These are phyloP conservation scores for Eupithecia centaureata DNA, from an alignment of 2,888 invertebrate genomes.

Conservation along the genomic window DNA sequence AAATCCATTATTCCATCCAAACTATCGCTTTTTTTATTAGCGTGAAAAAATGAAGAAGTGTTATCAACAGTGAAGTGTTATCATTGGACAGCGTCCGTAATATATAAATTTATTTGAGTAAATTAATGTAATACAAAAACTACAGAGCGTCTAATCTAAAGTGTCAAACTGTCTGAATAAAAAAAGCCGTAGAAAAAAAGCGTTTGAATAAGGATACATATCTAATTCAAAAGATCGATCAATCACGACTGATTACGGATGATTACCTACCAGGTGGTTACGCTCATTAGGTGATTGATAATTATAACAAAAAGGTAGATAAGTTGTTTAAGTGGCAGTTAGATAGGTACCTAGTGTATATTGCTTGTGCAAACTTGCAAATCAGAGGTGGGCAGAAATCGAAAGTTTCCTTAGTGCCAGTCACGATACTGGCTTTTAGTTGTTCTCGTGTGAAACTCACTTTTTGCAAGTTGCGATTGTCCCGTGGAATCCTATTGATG, in stretches of 20 bases:
- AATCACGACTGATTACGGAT: constrained; percentile 25
- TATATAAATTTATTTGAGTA: not conserved
- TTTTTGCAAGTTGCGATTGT: constrained; percentile 38
- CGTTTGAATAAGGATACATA: not conserved
- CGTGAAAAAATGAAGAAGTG: too few species aligned
- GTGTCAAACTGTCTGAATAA: not conserved
- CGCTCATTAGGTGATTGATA: constrained; percentile 29
- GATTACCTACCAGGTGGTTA: constrained; percentile 32
- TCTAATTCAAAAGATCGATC: constrained; percentile 10
- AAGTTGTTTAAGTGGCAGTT: constrained; percentile 28
- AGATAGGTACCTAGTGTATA: constrained; percentile 17
- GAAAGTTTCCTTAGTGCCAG: constrained; percentile 69
- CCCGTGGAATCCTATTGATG: constrained; percentile 36
- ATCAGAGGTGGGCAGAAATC: constrained; percentile 64
- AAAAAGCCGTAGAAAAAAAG: not conserved
- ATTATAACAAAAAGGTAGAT: constrained; percentile 37
- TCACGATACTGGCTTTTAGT: constrained; percentile 65
- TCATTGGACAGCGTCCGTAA: not conserved
- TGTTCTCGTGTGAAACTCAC: constrained; percentile 70
- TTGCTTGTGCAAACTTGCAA: constrained; percentile 51
- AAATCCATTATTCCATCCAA: too few species aligned
- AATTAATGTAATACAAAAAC: not conserved
- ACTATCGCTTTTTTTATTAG: too few species aligned
- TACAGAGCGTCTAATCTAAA: not conserved
- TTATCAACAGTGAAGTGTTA: too few species aligned